A percentile compares a stretch with the other conserved stretches of the same genome.
Evolutionary conservation across 2,113 vertebrate genomes (phyloP).

Genomic region (Bubo scandiacus): DNA sequence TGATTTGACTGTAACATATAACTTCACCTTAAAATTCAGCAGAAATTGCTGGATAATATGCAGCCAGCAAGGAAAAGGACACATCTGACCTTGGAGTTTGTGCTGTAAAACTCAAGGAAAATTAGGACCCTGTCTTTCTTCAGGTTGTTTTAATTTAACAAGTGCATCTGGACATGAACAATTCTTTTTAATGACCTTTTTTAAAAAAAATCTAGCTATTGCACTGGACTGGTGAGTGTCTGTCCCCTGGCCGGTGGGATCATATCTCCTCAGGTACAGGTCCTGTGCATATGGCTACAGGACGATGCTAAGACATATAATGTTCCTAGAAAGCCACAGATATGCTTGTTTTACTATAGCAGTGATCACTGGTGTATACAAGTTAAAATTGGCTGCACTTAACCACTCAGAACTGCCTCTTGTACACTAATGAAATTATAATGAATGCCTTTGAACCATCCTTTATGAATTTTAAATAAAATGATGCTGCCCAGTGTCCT

Average conservation of each 20-base stretch:
- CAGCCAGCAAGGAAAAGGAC: not conserved
- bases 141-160: not conserved
- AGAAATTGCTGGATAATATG: not conserved
- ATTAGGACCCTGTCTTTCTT: not conserved
- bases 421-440: not conserved
- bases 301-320: not conserved
- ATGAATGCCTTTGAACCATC: not conserved
- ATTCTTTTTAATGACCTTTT: not conserved
- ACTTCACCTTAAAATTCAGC: not conserved
- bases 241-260: not conserved
- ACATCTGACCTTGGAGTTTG: not conserved
- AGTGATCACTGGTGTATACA: not conserved
- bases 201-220: not conserved
- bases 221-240: not conserved
- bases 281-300: not conserved
- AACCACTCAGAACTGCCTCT: not conserved
- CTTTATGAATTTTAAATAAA: not conserved
- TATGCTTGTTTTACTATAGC: not conserved
- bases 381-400: not conserved
- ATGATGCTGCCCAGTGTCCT: not conserved
- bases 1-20: not conserved
- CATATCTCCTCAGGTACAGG: not conserved
- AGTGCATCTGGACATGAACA: not conserved
- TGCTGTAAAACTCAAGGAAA: not conserved
- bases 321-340: not conserved